Conservation (phyloP, 2,113 vertebrate species). For the Scartelaos histophorus region DNA sequence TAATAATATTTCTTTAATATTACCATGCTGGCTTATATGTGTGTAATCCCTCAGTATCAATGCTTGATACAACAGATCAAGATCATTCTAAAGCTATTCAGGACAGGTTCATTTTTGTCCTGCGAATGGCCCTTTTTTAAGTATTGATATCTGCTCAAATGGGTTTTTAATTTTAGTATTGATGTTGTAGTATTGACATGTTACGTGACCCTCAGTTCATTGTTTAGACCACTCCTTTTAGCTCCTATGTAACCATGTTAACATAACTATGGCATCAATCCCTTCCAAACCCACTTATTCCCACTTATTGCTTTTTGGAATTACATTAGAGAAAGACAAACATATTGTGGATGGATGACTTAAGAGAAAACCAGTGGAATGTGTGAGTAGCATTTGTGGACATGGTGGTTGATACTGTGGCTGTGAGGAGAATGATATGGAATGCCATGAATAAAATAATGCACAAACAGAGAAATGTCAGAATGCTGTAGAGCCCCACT, state of each 20-base stretch:
- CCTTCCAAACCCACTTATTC: neutral
- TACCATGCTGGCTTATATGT: too few relatives aligned
- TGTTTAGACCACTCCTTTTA: neutral
- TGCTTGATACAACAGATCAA: too few relatives aligned
- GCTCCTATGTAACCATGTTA: neutral
- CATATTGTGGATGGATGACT: neutral
- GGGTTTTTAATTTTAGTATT: too few relatives aligned
- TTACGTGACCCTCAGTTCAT: neutral
- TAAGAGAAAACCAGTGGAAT: conserved; percentile 6
- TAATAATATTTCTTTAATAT: too few relatives aligned
- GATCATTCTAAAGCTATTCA: too few relatives aligned
- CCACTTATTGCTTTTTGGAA: neutral
- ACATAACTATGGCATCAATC: neutral
- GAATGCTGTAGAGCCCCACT: neutral
- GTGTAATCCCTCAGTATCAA: too few relatives aligned
- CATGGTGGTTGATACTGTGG: conserved; percentile 12
- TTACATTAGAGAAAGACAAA: conserved; percentile 4
- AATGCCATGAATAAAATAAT: conserved; percentile 30
- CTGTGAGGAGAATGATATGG: neutral
- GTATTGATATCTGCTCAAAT: too few relatives aligned
- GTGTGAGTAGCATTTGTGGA: conserved; percentile 11
- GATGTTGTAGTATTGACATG: neutral
- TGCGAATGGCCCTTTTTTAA: too few relatives aligned
- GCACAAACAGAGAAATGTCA: neutral
- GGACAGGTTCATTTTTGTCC: too few relatives aligned